Conservation (phyloP, 1,140 invertebrate genomes). For the Arctopsyche grandis region DNA sequence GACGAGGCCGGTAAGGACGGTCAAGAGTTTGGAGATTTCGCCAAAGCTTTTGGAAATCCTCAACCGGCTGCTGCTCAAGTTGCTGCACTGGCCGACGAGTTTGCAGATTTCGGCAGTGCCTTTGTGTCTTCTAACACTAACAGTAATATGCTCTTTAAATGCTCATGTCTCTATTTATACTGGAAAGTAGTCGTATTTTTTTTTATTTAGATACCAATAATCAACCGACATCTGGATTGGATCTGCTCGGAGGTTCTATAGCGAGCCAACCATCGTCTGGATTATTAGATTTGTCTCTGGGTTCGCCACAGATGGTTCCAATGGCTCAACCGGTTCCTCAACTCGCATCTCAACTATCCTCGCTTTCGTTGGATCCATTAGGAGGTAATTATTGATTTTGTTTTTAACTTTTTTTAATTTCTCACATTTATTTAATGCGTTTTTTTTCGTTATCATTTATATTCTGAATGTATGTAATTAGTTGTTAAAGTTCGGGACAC, state of each 20-base stretch:
- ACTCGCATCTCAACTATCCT: conserved; percentile 37
- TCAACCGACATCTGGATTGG: conserved; percentile 37
- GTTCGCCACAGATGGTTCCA: conserved; percentile 1
- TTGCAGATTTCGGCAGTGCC: conserved; percentile 81
- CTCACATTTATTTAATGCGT: not conserved
- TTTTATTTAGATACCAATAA: conserved; percentile 33
- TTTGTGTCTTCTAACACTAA: conserved; percentile 60
- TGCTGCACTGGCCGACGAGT: conserved; percentile 67
- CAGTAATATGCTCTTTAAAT: not conserved
- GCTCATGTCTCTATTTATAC: too few relatives aligned
- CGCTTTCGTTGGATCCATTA: conserved; percentile 46
- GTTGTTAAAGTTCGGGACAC: conserved; percentile 48
- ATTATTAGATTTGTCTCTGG: conserved; percentile 46
- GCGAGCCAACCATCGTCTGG: conserved; percentile 35
- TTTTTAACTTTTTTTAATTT: not conserved
- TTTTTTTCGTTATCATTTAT: not conserved
- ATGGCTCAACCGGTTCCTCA: conserved; percentile 27
- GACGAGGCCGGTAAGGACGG: conserved; percentile 60
- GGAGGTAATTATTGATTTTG: conserved; percentile 42
- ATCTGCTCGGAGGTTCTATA: conserved; percentile 40
- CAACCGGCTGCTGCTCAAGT: conserved; percentile 50
- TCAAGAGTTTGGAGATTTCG: conserved; percentile 84
- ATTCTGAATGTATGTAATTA: conserved; percentile 15
- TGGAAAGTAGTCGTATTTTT: too few relatives aligned
- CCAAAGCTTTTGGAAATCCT: conserved; percentile 71